Base-by-base conservation (phyloP, 2,888 invertebrate genomes). In the Sminthurides aquaticus region DNA sequence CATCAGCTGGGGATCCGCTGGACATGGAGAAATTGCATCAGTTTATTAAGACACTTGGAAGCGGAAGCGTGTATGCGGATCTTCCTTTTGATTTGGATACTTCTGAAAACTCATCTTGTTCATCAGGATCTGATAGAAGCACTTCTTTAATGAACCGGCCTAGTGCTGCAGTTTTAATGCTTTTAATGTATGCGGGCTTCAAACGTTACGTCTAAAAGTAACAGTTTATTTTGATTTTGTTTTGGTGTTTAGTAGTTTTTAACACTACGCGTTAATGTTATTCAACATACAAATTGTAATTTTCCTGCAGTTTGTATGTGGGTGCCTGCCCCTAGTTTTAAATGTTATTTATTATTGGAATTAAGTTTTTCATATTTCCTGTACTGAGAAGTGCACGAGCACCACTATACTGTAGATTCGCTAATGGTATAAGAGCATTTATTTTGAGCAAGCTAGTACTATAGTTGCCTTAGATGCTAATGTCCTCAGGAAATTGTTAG, bases 61-160 rank as follows among this genome's bases (percentile, higher is more conserved):
- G 85, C 2, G 81, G 86, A 69, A 84, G 84, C 69, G 84, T 89
- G 1, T 93, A 87, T 78, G 79, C 91, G 68, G 93, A 93, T 78
- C 84, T 93, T 1, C 91, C 91, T 0, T 79, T 82, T 1, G 82
- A 84, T 20, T 76, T 87, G 2, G 49, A 65, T 24, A 52, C 43
- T 11, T 11, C 43, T 8, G 43, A 43, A 18, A 8, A 43, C 18
- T 18, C 18, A 18, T 11, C 43, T 11, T 43, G 43, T 18, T 43
- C 43, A 43, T 43, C 43, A 18, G 43, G 11, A 8, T 43, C 18
- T 8, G 11, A 43, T 43, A 8, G 43, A n/a, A n/a, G n/a, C n/a
- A n/a, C n/a, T n/a, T n/a, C n/a, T n/a, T n/a, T n/a, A n/a, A 34
- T 34, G 43, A 15, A 34, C 8, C 5, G 43, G 15, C 43, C 43